Percentiles rank a stretch among this genome's conserved stretches.
Conservation (phyloP, 2,113 vertebrate species). For the Pedionomus torquatus region DNA sequence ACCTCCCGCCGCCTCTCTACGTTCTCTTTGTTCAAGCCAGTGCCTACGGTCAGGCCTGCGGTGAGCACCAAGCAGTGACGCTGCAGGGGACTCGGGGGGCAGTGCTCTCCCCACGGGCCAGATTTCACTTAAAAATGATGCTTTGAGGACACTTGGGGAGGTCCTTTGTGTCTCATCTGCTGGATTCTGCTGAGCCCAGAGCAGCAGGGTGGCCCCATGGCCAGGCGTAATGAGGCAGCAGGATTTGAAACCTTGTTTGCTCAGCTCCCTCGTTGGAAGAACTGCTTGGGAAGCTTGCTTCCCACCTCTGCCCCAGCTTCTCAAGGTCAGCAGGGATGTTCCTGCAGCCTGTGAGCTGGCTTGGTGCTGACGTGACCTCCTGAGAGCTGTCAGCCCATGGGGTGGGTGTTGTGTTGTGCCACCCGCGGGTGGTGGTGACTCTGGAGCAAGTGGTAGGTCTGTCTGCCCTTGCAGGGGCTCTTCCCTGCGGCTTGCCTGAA, state of each 20-base stretch:
- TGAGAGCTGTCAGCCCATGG: not conserved
- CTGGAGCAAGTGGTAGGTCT: not conserved
- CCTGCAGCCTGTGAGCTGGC: not conserved
- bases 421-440: not conserved
- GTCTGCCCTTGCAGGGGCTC: not conserved
- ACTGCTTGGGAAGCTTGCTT: slow-evolving; percentile 9
- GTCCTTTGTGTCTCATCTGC: not conserved
- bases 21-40: slow-evolving; percentile 95
- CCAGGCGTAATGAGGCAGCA: not conserved
- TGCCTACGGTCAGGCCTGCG: slow-evolving; percentile 94
- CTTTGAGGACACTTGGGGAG: not conserved
- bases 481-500: slow-evolving; percentile 51
- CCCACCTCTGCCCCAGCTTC: not conserved
- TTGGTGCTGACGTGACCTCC: not conserved
- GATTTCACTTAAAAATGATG: not conserved
- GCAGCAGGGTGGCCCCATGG: not conserved
- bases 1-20: slow-evolving; percentile 92
- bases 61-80: slow-evolving; percentile 59
- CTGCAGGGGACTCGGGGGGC: not conserved
- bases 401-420: not conserved
- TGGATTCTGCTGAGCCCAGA: not conserved
- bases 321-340: not conserved
- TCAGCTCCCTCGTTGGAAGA: not conserved
- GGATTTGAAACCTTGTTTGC: slow-evolving; percentile 53
- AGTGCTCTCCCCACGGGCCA: accelerated